Base-by-base conservation (phyloP, 2,113 vertebrate genomes). In the Poeciliopsis retropinna region DNA sequence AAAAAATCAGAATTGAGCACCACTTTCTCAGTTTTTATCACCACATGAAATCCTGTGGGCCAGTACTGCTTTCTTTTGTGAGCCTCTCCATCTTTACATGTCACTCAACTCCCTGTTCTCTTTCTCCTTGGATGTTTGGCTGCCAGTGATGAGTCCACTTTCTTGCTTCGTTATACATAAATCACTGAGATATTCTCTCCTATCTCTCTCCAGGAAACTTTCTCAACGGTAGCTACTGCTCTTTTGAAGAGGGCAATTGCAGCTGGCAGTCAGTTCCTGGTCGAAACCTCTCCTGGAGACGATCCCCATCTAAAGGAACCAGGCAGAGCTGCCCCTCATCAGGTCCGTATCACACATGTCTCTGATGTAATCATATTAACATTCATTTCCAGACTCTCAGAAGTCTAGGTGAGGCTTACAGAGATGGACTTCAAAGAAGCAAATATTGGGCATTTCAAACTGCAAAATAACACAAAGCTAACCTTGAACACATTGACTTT, bases 191-290 rank as follows among this genome's bases (percentile, higher is more conserved):
- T 64, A 67, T 78, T 87, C 68, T 83, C 57, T 83, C 69, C 83
- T 73, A 13, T 86, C n/a, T 87, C 82, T 81, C 47, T 85, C 51
- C 93, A 99, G 98, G 94, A 81, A 93, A 91, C 57, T 97, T 99
- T 73, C 96, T 98, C 73, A 89, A 93, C 73, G 97, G 97, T 34
- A 98, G 96, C 91, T 98, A 98, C 90, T 99, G 98, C 79, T 95
- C 95, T 0, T 99, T 99, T 72, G 96, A 99, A 86, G 94, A 96
- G 9, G 95, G 93, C 2, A 94, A 96, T 65, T 99, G 97, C 74
- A 94, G 96, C 74, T 99, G 98, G 98, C 82, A 41, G 0, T 80
- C 94, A 6, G 72, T 91, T 47, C 70, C 81, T 7, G 77, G 86
- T 30, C 89, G 73, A 5, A 87, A 92, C 32, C 80, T 89, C 63